Percentiles rank a stretch among this genome's conserved stretches.
Evolutionary conservation across 1,140 invertebrate genomes (phyloP).

Genomic region (Phthorimaea operculella): DNA sequence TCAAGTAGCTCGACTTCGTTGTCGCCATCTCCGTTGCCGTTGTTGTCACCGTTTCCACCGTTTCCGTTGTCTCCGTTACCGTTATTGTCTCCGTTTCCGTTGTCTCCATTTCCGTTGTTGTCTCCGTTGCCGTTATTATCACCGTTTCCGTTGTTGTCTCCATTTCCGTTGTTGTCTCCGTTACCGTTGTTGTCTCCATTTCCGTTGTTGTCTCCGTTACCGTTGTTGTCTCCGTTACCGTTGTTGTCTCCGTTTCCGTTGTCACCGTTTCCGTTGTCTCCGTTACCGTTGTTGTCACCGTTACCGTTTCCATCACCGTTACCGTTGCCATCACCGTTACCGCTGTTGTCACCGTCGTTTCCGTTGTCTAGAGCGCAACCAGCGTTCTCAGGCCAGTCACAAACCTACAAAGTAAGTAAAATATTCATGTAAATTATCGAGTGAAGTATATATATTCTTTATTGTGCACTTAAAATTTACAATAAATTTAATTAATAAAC

Average conservation of each 20-base stretch:
- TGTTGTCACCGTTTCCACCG: too few species aligned
- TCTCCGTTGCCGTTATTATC: not conserved
- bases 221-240: too few species aligned
- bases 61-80: not conserved
- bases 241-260: too few species aligned
- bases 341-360: not conserved
- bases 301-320: conserved; percentile 1
- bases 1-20: conserved; percentile 5
- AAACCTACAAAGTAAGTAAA: conserved; percentile 19
- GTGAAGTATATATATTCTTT: too few species aligned
- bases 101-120: not conserved
- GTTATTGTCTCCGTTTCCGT: not conserved
- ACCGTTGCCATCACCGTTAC: not conserved
- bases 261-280: too few species aligned
- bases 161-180: not conserved
- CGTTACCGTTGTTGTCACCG: not conserved
- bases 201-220: not conserved
- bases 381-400: conserved; percentile 26
- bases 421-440: too few species aligned
- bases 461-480: too few species aligned
- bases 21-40: too few species aligned
- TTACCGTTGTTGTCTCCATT: not conserved
- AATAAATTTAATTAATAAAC: too few species aligned
- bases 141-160: too few species aligned
- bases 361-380: conserved; percentile 14